Percentiles rank a stretch among this genome's conserved stretches.
These are phyloP conservation scores for Bergia puertoricense DNA, from an alignment of 92 coral and sea anemone genomes.

Conservation along the genomic window DNA sequence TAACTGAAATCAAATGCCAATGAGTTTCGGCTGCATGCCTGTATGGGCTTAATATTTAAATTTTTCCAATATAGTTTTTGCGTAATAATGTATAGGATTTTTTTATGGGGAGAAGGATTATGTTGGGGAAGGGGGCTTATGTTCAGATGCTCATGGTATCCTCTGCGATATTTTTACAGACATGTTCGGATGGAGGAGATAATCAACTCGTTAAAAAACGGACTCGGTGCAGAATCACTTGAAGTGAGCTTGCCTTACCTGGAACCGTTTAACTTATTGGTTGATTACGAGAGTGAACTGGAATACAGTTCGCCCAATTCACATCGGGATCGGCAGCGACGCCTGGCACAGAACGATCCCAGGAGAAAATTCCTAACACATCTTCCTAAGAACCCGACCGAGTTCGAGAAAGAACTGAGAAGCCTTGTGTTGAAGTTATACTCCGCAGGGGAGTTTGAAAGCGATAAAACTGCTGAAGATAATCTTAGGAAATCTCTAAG, in stretches of 20 bases:
- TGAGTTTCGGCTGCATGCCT: too few relatives aligned
- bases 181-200: slow-evolving; percentile 79
- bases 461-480: neutral
- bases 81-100: too few relatives aligned
- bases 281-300: slow-evolving; percentile 70
- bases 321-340: slow-evolving; percentile 37
- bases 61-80: too few relatives aligned
- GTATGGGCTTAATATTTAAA: too few relatives aligned
- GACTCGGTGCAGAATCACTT: slow-evolving; percentile 46
- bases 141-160: neutral
- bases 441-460: slow-evolving; percentile 59
- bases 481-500: neutral
- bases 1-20: too few relatives aligned
- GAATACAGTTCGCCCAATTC: slow-evolving; percentile 43
- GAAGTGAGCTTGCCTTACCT: slow-evolving; percentile 61
- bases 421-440: slow-evolving; percentile 69
- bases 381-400: slow-evolving; percentile 70
- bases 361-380: slow-evolving; percentile 61
- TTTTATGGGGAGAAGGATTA: too few relatives aligned
- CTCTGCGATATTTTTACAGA: slow-evolving; percentile 41
- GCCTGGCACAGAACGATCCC: slow-evolving; percentile 40
- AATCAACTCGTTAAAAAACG: slow-evolving; percentile 49
- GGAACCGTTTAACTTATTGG: slow-evolving; percentile 57
- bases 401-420: slow-evolving; percentile 71
- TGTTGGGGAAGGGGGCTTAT: neutral